Percentiles rank a stretch among this genome's conserved stretches.
These are phyloP conservation scores for Popillia japonica DNA, from an alignment of 1,140 invertebrate genomes.

Conservation along the genomic window DNA sequence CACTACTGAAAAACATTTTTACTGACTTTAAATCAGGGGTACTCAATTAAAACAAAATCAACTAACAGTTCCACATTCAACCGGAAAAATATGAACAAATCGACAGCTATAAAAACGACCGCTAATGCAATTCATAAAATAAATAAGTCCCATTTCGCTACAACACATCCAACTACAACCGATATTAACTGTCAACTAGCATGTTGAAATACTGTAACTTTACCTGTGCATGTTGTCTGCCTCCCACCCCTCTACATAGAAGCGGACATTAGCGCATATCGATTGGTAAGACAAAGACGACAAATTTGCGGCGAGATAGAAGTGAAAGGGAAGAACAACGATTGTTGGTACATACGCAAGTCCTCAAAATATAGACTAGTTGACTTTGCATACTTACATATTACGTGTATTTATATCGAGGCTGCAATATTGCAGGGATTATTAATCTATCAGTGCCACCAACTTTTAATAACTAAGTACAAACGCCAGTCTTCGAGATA, in stretches of 20 bases:
- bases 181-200: slow-evolving; percentile 40
- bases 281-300: background rate
- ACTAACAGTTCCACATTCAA: slow-evolving; percentile 27
- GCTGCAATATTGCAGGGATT: slow-evolving; percentile 12
- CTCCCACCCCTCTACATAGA: slow-evolving; percentile 29
- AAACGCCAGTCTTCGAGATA: background rate
- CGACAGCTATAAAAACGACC: background rate
- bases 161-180: slow-evolving; percentile 16
- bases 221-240: slow-evolving; percentile 38
- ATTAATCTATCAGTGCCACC: slow-evolving; percentile 20
- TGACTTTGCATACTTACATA: background rate
- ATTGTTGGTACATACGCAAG: background rate
- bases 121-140: background rate
- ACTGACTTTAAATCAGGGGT: background rate
- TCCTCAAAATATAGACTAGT: slow-evolving; percentile 15
- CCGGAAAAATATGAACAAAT: background rate
- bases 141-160: slow-evolving; percentile 18
- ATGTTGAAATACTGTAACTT: slow-evolving; percentile 32
- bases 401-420: background rate
- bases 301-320: slow-evolving; percentile 15
- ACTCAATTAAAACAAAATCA: slow-evolving; percentile 29
- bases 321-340: slow-evolving; percentile 39
- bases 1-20: slow-evolving; percentile 70
- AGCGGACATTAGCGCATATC: background rate
- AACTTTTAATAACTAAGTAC: slow-evolving; percentile 29